phyloP scores from a whole-genome alignment of 2,888 invertebrate genomes.

The Lycocerus yunnanus region DNA sequence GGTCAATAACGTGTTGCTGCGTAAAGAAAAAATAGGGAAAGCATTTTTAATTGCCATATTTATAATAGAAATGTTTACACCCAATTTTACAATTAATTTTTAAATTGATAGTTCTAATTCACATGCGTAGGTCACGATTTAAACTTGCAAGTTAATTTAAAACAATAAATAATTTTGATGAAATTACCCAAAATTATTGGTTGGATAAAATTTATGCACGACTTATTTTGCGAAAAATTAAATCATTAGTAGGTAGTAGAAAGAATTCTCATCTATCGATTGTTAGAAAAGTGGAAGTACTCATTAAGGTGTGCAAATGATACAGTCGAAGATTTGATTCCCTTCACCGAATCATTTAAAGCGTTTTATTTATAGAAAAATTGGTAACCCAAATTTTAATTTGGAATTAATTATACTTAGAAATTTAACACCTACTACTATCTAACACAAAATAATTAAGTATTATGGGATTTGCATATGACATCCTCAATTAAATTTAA shows the following conservation, averaged over 20 bases:
- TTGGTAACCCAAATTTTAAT: not conserved
- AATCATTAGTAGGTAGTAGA: not conserved
- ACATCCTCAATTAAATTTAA: not conserved
- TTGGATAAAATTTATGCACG: not conserved
- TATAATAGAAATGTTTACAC: not conserved
- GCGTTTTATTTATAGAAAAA: not conserved
- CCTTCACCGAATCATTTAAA: not conserved
- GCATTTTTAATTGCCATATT: not conserved
- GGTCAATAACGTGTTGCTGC: not conserved
- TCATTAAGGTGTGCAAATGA: not conserved
- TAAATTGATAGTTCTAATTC: not conserved
- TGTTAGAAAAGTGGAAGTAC: not conserved
- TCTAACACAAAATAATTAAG: slow-evolving; percentile 3
- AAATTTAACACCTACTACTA: not conserved
- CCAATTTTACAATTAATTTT: not conserved
- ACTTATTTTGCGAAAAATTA: not conserved
- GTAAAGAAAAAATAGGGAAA: not conserved
- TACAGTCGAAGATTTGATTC: not conserved
- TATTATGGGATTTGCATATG: slow-evolving; percentile 1
- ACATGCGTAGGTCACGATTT: not conserved
- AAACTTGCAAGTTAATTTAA: not conserved
- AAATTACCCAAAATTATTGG: not conserved
- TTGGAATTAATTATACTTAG: not conserved
- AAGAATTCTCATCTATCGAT: not conserved
- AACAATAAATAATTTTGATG: not conserved